Percentiles rank a stretch among this genome's conserved stretches.
Conservation (phyloP, 2,797 vertebrate genomes). For the Carduelis carduelis region DNA sequence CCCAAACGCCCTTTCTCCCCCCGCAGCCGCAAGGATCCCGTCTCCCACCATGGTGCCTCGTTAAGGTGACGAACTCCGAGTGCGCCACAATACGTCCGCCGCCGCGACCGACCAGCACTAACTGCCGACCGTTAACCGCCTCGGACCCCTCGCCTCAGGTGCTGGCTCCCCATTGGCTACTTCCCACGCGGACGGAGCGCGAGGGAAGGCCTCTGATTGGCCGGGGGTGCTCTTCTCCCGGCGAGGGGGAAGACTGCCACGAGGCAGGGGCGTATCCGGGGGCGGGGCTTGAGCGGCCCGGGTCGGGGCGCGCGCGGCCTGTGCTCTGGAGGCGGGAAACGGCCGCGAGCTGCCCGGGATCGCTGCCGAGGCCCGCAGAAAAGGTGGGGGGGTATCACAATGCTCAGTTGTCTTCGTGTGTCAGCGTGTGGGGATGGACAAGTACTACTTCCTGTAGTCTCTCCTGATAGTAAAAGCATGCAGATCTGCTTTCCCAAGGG, state of each 20-base stretch:
- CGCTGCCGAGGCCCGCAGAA: accelerated
- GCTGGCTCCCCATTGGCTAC: neutral
- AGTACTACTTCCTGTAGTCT: neutral
- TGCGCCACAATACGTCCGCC: accelerated
- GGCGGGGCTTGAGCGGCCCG: neutral
- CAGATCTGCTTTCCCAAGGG: neutral
- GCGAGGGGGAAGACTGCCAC: accelerated
- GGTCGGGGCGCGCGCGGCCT: accelerated
- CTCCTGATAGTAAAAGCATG: neutral
- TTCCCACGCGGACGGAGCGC: neutral
- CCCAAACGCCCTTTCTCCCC: neutral
- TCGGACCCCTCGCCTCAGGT: neutral
- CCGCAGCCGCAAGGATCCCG: neutral
- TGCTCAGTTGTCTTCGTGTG: neutral
- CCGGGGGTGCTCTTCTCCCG: no score
- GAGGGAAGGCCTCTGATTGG: neutral
- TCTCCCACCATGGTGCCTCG: conserved; percentile 26
- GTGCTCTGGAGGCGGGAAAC: accelerated
- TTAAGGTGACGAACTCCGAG: neutral
- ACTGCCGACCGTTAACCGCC: neutral
- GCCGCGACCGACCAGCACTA: accelerated
- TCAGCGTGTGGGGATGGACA: neutral
- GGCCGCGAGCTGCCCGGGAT: accelerated
- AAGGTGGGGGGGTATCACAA: neutral
- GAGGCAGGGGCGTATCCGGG: accelerated